Conservation (phyloP, 2,113 vertebrate species). For the Platichthys stellatus region DNA sequence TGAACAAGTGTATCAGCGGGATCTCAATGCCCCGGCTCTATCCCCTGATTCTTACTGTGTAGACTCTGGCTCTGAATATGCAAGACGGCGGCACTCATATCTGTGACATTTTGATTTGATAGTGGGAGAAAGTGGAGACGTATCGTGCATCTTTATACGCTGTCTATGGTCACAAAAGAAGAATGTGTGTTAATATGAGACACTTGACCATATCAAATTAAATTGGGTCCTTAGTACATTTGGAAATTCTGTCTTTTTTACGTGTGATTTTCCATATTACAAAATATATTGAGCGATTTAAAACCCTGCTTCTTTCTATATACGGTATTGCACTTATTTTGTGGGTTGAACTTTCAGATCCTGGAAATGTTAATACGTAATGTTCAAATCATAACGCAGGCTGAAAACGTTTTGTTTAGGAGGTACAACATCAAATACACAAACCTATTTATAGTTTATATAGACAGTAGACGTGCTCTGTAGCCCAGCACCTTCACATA, state of each 20-base stretch:
- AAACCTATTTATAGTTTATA: neutral
- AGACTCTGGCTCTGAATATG: too few relatives aligned
- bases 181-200: neutral
- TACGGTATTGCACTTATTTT: neutral
- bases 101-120: too few relatives aligned
- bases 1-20: too few relatives aligned
- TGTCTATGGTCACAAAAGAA: neutral
- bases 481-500: neutral
- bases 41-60: too few relatives aligned
- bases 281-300: too few relatives aligned
- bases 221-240: neutral
- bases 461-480: neutral
- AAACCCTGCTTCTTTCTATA: too few relatives aligned
- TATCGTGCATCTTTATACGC: neutral
- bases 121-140: neutral
- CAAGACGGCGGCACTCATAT: too few relatives aligned
- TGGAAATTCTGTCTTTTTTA: too few relatives aligned
- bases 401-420: neutral
- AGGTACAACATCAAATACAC: neutral
- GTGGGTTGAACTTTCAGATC: neutral
- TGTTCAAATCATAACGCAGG: neutral
- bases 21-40: too few relatives aligned
- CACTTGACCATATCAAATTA: neutral
- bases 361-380: neutral
- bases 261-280: too few relatives aligned